phyloP scores from a whole-genome alignment of 2,888 invertebrate genomes.

The Phoenoteleia sp. region DNA sequence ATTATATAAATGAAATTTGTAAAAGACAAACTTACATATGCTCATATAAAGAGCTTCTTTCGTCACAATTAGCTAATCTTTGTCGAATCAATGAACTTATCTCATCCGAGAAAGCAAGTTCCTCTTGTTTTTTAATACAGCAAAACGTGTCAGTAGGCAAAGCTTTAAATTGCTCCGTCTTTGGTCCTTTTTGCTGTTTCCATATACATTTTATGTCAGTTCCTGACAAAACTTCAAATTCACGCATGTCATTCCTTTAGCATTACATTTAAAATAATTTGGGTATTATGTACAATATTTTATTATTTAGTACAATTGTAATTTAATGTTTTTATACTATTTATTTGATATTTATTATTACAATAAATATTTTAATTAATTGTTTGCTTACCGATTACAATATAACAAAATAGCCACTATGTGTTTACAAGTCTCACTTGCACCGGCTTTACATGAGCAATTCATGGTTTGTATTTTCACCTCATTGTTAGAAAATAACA shows the following conservation, averaged over 20 bases:
- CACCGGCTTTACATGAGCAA: constrained; percentile 47
- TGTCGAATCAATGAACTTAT: too few relatives aligned
- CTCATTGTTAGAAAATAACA: too few relatives aligned
- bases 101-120: too few relatives aligned
- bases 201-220: background rate
- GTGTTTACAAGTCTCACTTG: constrained; percentile 37
- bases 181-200: background rate
- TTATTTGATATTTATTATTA: too few relatives aligned
- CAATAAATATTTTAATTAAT: too few relatives aligned
- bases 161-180: background rate
- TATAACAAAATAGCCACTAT: constrained; percentile 40
- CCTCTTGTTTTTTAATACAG: background rate
- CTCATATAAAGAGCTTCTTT: background rate
- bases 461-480: constrained; percentile 14
- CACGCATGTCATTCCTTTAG: background rate
- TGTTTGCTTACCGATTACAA: too few relatives aligned
- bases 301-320: too few relatives aligned
- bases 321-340: too few relatives aligned
- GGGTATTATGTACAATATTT: background rate
- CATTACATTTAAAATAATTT: background rate
- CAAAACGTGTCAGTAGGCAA: background rate
- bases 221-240: background rate
- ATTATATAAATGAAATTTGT: too few relatives aligned
- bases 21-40: constrained; percentile 11
- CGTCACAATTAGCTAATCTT: background rate